phyloP scores from a whole-genome alignment of 2,888 invertebrate genomes.

The Hoplodrina blanda region DNA sequence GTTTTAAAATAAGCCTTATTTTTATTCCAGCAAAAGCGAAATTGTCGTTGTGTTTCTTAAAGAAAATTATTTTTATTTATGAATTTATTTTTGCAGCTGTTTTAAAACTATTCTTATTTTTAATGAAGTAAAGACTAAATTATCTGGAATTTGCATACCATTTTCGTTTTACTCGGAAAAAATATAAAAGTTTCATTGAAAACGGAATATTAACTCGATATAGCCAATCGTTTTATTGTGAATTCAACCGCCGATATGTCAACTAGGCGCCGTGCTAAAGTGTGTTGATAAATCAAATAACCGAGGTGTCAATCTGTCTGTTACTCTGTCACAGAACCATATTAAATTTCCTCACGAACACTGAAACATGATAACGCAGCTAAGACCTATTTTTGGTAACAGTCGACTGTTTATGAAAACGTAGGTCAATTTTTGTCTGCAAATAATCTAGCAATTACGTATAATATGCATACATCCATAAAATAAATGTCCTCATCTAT shows the following conservation, averaged over 20 bases:
- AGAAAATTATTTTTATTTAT: neutral
- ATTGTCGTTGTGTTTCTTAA: neutral
- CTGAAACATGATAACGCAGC: constrained; percentile 40
- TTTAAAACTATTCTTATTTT: too few relatives aligned
- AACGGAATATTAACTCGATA: neutral
- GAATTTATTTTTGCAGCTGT: too few relatives aligned
- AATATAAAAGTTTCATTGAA: neutral
- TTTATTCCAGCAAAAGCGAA: neutral
- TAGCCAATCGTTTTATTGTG: neutral
- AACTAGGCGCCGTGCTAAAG: constrained; percentile 33
- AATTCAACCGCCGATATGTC: constrained; percentile 15
- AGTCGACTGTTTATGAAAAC: neutral
- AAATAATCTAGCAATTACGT: too few relatives aligned
- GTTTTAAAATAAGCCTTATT: neutral
- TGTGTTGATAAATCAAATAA: constrained; percentile 51
- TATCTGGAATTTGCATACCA: constrained; percentile 25
- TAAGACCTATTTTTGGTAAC: constrained; percentile 25
- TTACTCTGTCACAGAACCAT: constrained; percentile 40
- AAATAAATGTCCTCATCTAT: too few relatives aligned
- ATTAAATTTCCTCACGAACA: constrained; percentile 49
- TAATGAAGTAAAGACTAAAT: too few relatives aligned
- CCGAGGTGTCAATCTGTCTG: constrained; percentile 48
- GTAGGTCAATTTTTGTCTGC: neutral
- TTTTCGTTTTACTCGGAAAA: neutral
- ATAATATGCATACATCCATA: too few relatives aligned